phyloP scores from a whole-genome alignment of 1,140 invertebrate species.

The Alviniconcha marisindica region DNA sequence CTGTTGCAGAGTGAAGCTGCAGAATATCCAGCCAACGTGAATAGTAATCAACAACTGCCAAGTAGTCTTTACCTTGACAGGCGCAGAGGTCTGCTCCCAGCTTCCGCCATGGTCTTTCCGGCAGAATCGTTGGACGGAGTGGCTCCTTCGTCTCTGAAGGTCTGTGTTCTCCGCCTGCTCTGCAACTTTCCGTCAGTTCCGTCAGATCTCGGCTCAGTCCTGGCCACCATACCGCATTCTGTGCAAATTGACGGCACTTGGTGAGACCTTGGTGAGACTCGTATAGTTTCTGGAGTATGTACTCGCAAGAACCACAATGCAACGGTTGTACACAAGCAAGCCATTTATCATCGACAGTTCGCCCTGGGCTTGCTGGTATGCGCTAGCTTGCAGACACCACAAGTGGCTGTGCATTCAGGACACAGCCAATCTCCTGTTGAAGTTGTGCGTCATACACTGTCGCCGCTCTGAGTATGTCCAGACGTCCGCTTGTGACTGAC shows the following conservation, averaged over 20 bases:
- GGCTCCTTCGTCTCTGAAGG: background rate
- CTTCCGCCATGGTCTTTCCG: background rate
- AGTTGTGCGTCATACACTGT: background rate
- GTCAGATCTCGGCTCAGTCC: background rate
- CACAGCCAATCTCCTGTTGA: background rate
- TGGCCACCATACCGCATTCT: background rate
- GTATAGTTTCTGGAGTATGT: background rate
- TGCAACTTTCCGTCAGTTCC: background rate
- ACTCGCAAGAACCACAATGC: background rate
- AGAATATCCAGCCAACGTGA: constrained; percentile 45
- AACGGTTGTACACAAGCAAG: background rate
- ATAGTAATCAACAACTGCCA: constrained; percentile 51
- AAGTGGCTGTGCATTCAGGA: background rate
- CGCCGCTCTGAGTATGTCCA: background rate
- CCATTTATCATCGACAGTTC: background rate
- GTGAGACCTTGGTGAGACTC: background rate
- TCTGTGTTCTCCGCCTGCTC: background rate
- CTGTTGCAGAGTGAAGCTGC: too few species aligned
- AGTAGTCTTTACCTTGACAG: constrained; percentile 36
- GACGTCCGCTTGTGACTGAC: background rate
- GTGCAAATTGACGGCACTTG: background rate
- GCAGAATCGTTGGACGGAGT: background rate
- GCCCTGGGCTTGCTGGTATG: constrained; percentile 1
- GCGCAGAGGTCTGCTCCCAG: constrained; percentile 27
- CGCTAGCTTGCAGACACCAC: background rate